Base-by-base conservation (phyloP, 2,888 invertebrate species). In the Hecatera dysodea region DNA sequence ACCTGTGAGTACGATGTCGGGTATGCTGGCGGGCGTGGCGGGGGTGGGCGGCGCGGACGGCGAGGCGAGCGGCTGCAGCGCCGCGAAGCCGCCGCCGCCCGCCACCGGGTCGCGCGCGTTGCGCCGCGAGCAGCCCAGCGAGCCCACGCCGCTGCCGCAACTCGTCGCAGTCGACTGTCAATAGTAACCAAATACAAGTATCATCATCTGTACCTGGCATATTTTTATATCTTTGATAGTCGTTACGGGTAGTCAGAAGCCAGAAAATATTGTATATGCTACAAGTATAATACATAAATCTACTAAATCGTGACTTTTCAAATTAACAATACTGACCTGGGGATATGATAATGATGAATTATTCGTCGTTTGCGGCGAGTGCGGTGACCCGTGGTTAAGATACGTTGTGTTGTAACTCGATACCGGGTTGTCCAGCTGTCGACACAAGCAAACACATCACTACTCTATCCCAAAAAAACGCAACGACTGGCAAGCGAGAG, bases 1-100 rank as follows among this genome's bases (percentile, higher is more conserved):
- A 98, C 98, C 98, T 92, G 98, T 98, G 91, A 98, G 97, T 93
- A 98, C 98, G 92, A 98, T 98, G 94, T 98, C 97, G 82, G 98
- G 98, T 95, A 98, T 97, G 94, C 97, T 97, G 93, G 97, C 97
- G 84, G 98, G 98, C 87, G 98, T 98, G 94, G 98, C 96, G 89
- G 94, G 95, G 76, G 96, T 89, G 87, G 91, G 88, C 69, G 93
- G 93, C 75, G 89, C 90, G 84, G 92, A 84, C 72, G 90, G 91
- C 66, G 90, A 90, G 72, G 87, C 95, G 85, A 91, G 95, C 89
- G 92, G 95, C 90, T 92, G 92, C 91, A 97, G 96, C 84, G 97
- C 89, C 80, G 95, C 92, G 88, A 96, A 97, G 79, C 90, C 97
- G 96, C 93, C 92, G 79, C 90, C 97, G 96, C 90, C 96, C 91